phyloP scores from a whole-genome alignment of 2,888 invertebrate genomes.

The Spicauda simplicius region DNA sequence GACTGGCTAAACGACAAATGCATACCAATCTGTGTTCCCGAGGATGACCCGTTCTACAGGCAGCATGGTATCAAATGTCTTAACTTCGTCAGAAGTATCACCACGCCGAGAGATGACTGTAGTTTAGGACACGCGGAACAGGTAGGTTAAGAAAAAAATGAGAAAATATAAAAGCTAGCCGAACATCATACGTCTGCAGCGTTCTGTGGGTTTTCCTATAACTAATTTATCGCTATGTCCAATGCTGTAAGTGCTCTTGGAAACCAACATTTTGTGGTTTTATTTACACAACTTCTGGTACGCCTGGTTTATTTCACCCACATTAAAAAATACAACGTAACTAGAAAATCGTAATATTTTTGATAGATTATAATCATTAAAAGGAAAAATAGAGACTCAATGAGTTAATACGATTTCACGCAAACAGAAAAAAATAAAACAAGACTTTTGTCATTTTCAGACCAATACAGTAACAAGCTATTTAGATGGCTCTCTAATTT shows the following conservation, averaged over 20 bases:
- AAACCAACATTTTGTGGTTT: too few species aligned
- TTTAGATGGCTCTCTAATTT: conserved; percentile 82
- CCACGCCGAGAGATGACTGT: conserved; percentile 82
- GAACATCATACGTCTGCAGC: too few species aligned
- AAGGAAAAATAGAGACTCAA: too few species aligned
- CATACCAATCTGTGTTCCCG: conserved; percentile 84
- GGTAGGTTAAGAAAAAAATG: conserved; percentile 63
- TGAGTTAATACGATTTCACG: neutral
- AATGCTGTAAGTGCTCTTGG: too few species aligned
- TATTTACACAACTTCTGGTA: too few species aligned
- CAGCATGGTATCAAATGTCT: conserved; percentile 80
- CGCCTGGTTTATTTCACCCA: too few species aligned
- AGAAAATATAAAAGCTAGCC: too few species aligned
- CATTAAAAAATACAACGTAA: too few species aligned
- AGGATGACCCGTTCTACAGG: conserved; percentile 81
- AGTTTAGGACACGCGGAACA: conserved; percentile 85
- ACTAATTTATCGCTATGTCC: too few species aligned
- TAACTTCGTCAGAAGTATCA: conserved; percentile 86
- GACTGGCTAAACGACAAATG: conserved; percentile 84
- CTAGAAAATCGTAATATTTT: too few species aligned
- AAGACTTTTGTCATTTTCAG: conserved; percentile 63
- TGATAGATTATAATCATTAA: too few species aligned
- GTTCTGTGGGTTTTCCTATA: too few species aligned
- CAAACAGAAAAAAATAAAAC: neutral
- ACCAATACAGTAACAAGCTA: conserved; percentile 88